Percentiles rank a stretch among this genome's conserved stretches.
These are phyloP conservation scores for Tryphoninae sp. DNA, from an alignment of 2,888 invertebrate genomes.

Conservation along the genomic window DNA sequence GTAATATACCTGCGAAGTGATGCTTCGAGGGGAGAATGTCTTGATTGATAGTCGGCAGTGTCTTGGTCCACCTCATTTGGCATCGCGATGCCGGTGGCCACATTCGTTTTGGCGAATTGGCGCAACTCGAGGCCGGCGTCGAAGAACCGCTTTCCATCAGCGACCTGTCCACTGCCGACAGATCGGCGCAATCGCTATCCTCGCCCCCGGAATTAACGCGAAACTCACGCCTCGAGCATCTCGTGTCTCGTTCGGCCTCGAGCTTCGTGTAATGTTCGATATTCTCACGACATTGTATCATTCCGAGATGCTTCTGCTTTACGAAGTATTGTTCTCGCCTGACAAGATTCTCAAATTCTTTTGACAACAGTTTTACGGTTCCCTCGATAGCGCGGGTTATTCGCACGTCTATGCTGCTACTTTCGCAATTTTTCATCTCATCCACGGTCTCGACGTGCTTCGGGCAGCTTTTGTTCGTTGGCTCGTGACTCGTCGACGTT, in stretches of 20 bases:
- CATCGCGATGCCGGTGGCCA: conserved; percentile 80
- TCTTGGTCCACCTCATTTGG: conserved; percentile 82
- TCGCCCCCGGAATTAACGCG: conserved; percentile 84
- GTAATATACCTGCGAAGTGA: conserved; percentile 77
- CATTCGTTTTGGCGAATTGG: conserved; percentile 85
- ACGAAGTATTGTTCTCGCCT: conserved; percentile 75
- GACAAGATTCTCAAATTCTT: conserved; percentile 78
- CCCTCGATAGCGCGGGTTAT: conserved; percentile 78
- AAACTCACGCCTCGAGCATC: conserved; percentile 79
- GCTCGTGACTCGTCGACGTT: conserved; percentile 21
- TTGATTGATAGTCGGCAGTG: conserved; percentile 81
- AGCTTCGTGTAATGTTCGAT: conserved; percentile 74
- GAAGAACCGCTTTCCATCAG: conserved; percentile 82
- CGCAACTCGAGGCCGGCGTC: conserved; percentile 85
- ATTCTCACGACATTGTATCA: conserved; percentile 66
- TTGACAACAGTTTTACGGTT: conserved; percentile 77
- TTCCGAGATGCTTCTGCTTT: conserved; percentile 70
- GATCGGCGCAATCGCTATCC: conserved; percentile 82
- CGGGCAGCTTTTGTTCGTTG: conserved; percentile 14
- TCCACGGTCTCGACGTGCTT: conserved; percentile 4
- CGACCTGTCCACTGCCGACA: conserved; percentile 75
- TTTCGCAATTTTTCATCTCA: conserved; percentile 47
- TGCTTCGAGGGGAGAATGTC: conserved; percentile 77
- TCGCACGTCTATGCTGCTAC: conserved; percentile 72
- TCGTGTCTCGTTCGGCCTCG: conserved; percentile 74